These are phyloP conservation scores for Xiphydria camelus DNA, from an alignment of 2,888 invertebrate species.

Conservation along the genomic window DNA sequence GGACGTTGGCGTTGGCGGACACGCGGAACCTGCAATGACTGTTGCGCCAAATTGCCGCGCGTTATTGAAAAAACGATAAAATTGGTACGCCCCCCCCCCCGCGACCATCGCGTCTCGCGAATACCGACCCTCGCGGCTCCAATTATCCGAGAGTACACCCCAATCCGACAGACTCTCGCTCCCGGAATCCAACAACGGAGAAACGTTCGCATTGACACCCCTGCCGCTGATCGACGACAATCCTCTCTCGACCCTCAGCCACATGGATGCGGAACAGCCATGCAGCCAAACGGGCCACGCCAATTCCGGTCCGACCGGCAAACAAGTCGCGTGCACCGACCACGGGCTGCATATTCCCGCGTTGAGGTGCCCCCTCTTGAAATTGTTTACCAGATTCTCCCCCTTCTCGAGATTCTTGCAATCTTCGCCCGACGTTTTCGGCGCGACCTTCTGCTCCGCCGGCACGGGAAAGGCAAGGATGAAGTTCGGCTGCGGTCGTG, in stretches of 20 bases:
- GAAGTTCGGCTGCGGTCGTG: constrained; percentile 62
- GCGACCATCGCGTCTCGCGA: too few relatives aligned
- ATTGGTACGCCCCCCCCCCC: too few relatives aligned
- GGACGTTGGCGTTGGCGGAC: constrained; percentile 47
- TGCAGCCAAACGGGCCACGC: constrained; percentile 67
- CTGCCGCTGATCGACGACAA: constrained; percentile 26
- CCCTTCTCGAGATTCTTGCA: constrained; percentile 45
- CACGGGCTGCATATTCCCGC: constrained; percentile 53
- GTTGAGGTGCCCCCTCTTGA: constrained; percentile 48
- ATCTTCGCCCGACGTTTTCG: constrained; percentile 30
- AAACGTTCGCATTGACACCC: constrained; percentile 25
- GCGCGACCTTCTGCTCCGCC: constrained; percentile 14
- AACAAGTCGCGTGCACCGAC: constrained; percentile 51
- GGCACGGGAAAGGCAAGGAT: constrained; percentile 62
- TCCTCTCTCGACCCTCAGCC: constrained; percentile 61
- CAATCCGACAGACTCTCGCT: constrained; percentile 55
- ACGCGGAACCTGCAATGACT: constrained; percentile 48
- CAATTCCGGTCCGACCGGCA: constrained; percentile 50
- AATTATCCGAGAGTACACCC: constrained; percentile 53
- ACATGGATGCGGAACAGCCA: constrained; percentile 65
- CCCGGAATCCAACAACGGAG: constrained; percentile 38
- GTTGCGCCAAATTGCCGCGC: too few relatives aligned
- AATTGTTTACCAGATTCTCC: constrained; percentile 51
- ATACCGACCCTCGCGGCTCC: constrained; percentile 51
- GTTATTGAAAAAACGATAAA: too few relatives aligned